phyloP scores from a whole-genome alignment of 1,140 invertebrate genomes.

The Dendroctonus valens region DNA sequence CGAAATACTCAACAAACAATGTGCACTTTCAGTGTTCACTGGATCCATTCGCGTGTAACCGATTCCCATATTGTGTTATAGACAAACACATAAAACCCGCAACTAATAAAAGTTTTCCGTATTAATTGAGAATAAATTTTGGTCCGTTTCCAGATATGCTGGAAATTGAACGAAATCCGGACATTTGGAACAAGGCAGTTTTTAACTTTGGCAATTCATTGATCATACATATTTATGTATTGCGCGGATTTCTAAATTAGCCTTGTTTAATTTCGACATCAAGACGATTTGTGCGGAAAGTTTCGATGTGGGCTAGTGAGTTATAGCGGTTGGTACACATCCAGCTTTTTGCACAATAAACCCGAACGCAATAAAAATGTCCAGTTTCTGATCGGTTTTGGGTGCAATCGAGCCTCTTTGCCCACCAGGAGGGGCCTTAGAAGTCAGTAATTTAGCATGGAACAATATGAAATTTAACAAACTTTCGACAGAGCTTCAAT shows the following conservation, averaged over 20 bases:
- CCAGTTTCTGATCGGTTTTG: too few species aligned
- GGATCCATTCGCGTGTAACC: conserved; percentile 4
- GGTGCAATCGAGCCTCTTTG: too few species aligned
- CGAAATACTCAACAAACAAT: not conserved
- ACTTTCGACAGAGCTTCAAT: too few species aligned
- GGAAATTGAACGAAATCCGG: conserved; percentile 9
- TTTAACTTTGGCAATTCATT: conserved; percentile 18
- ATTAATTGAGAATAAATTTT: conserved; percentile 16
- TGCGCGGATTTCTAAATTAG: conserved; percentile 5
- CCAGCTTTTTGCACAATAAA: too few species aligned
- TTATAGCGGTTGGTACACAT: conserved; percentile 1
- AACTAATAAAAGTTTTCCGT: conserved; percentile 11
- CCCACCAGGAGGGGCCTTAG: too few species aligned
- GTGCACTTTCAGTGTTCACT: not conserved
- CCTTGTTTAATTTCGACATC: conserved; percentile 13
- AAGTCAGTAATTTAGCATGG: too few species aligned
- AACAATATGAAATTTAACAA: too few species aligned
- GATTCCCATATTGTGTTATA: conserved; percentile 6
- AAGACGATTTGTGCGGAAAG: conserved; percentile 9
- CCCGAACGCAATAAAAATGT: too few species aligned
- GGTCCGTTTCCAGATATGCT: not conserved
- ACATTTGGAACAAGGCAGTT: conserved; percentile 6
- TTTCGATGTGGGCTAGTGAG: not conserved
- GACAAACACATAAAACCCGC: conserved; percentile 5
- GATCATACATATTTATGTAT: conserved; percentile 15